Conservation (phyloP, 2,797 vertebrate species). For the Yasuhikotakia modesta region DNA sequence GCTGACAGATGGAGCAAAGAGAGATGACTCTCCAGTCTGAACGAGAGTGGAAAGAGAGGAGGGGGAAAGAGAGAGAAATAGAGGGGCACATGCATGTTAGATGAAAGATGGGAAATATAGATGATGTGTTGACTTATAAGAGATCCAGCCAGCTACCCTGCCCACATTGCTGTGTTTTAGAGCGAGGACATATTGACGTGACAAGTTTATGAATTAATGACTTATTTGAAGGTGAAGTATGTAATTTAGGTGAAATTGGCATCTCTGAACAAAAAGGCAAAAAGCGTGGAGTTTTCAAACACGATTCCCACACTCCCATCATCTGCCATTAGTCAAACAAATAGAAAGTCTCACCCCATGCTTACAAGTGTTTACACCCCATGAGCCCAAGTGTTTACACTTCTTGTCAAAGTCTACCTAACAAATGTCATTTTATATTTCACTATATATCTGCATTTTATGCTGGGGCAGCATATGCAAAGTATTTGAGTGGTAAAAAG, state of each 20-base stretch:
- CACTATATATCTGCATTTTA: too few species aligned
- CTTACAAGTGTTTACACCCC: too few species aligned
- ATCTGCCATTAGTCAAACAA: too few species aligned
- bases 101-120: conserved; percentile 6
- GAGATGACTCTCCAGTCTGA: conserved; percentile 33
- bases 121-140: conserved; percentile 6
- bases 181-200: background rate
- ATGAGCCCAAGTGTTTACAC: too few species aligned
- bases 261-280: background rate
- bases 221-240: background rate
- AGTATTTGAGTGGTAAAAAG: too few species aligned
- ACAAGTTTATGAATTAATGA: background rate
- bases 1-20: conserved; percentile 55
- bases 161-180: background rate
- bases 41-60: conserved; percentile 3
- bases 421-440: too few species aligned
- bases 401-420: too few species aligned
- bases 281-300: background rate
- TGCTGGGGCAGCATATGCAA: too few species aligned
- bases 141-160: conserved; percentile 1
- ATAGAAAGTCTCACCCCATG: too few species aligned
- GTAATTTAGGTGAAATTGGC: background rate
- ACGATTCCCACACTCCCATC: too few species aligned
- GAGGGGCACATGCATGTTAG: conserved; percentile 24
- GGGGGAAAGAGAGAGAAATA: conserved; percentile 5